Conservation (phyloP, 2,113 vertebrate genomes). For the Scytalopus superciliaris region DNA sequence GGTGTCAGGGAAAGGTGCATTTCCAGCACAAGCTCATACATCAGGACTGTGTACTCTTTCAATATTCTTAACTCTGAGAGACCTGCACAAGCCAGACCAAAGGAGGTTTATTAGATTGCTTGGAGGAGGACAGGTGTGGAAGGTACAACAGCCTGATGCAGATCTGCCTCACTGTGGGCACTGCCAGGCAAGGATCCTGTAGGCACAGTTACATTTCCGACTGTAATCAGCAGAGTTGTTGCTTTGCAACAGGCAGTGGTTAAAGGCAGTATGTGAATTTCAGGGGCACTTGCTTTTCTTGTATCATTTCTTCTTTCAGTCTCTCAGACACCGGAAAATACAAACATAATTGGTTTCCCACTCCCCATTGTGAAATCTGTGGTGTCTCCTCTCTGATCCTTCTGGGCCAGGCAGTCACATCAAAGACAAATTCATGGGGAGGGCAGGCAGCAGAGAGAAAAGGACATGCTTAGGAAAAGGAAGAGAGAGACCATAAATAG, state of each 20-base stretch:
- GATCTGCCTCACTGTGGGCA: fast-evolving
- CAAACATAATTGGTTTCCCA: fast-evolving
- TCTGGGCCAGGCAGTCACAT: neutral
- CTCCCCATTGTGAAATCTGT: fast-evolving
- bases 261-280: neutral
- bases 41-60: neutral
- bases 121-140: fast-evolving
- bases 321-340: neutral
- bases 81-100: neutral
- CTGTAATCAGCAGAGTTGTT: neutral
- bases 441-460: fast-evolving
- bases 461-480: neutral
- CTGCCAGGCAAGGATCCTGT: neutral
- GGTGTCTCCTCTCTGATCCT: neutral
- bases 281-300: neutral
- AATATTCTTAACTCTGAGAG: neutral
- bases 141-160: fast-evolving
- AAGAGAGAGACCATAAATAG: neutral
- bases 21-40: neutral
- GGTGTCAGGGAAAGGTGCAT: neutral
- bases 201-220: fast-evolving
- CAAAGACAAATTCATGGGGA: neutral
- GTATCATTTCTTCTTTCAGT: neutral
- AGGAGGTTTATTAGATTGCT: neutral
- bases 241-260: neutral